A percentile compares a stretch with the other conserved stretches of the same genome.
Evolutionary conservation across 2,888 invertebrate species (phyloP).

Genomic region (Chalcosyrphus nemorum): DNA sequence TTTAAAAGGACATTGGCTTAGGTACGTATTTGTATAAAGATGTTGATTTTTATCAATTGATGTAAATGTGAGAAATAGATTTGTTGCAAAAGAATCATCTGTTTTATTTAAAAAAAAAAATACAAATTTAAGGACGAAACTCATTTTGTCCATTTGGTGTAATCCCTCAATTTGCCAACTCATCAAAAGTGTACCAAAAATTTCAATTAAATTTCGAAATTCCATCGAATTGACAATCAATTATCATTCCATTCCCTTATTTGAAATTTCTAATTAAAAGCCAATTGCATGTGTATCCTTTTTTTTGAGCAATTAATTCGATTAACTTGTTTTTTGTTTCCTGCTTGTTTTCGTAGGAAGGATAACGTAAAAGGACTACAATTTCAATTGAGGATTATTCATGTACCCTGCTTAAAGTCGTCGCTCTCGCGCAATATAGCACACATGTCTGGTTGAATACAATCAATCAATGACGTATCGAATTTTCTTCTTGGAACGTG

Average conservation of each 20-base stretch:
- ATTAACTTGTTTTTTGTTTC: conserved; percentile 5
- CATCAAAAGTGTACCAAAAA: neutral
- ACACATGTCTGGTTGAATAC: conserved; percentile 19
- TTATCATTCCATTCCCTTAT: neutral
- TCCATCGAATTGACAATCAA: conserved; percentile 24
- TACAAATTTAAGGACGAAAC: too few relatives aligned
- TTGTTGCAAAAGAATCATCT: too few relatives aligned
- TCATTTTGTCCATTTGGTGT: too few relatives aligned
- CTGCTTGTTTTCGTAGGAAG: neutral
- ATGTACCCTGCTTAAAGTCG: conserved; percentile 17
- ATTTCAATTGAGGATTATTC: too few relatives aligned
- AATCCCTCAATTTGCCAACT: neutral
- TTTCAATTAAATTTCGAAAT: conserved; percentile 19
- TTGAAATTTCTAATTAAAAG: conserved; percentile 19
- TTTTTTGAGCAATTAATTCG: conserved; percentile 14
- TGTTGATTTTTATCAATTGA: neutral
- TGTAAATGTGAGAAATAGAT: too few relatives aligned
- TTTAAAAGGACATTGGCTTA: neutral
- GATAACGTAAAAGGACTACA: neutral
- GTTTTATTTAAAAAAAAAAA: too few relatives aligned
- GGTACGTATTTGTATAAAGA: too few relatives aligned
- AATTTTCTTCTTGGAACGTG: conserved; percentile 28
- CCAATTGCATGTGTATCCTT: neutral
- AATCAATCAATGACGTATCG: conserved; percentile 49
- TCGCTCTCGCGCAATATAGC: neutral